A percentile compares a stretch with the other conserved stretches of the same genome.
phyloP scores from a whole-genome alignment of 1,140 invertebrate species.

The Nasonia longicornis region DNA sequence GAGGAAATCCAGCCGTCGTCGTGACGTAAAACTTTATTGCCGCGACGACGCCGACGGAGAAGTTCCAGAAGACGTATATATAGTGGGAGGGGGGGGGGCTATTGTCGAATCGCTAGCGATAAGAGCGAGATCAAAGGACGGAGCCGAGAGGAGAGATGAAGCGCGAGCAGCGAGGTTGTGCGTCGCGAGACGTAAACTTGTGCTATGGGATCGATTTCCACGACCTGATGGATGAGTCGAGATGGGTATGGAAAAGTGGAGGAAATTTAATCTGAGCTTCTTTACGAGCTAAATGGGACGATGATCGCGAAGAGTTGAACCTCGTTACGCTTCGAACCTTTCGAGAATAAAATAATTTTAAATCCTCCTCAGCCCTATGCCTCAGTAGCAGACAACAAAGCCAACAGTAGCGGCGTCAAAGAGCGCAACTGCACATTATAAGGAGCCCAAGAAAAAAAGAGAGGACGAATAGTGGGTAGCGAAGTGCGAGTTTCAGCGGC shows the following conservation, averaged over 20 bases:
- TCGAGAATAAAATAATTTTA: too few species aligned
- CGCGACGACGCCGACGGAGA: not conserved
- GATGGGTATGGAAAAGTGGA: too few species aligned
- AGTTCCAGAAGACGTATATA: not conserved
- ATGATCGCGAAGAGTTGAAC: too few species aligned
- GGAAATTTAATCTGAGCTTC: too few species aligned
- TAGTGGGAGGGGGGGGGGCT: not conserved
- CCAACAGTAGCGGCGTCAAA: not conserved
- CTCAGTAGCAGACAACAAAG: too few species aligned
- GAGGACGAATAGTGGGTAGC: too few species aligned
- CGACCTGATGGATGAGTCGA: not conserved
- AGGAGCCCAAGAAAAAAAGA: not conserved
- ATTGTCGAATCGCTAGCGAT: not conserved
- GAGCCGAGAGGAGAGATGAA: not conserved
- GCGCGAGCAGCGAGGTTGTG: not conserved
- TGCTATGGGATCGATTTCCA: not conserved
- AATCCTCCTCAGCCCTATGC: too few species aligned
- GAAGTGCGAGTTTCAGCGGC: not conserved
- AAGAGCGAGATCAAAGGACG: not conserved
- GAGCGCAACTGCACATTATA: not conserved
- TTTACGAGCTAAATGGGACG: too few species aligned
- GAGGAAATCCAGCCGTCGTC: not conserved
- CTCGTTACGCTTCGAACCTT: too few species aligned
- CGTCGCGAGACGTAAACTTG: too few species aligned
- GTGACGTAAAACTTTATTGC: not conserved